A percentile compares a stretch with the other conserved stretches of the same genome.
phyloP scores from a whole-genome alignment of 2,113 vertebrate species.

The Ptilonorhynchus violaceus region DNA sequence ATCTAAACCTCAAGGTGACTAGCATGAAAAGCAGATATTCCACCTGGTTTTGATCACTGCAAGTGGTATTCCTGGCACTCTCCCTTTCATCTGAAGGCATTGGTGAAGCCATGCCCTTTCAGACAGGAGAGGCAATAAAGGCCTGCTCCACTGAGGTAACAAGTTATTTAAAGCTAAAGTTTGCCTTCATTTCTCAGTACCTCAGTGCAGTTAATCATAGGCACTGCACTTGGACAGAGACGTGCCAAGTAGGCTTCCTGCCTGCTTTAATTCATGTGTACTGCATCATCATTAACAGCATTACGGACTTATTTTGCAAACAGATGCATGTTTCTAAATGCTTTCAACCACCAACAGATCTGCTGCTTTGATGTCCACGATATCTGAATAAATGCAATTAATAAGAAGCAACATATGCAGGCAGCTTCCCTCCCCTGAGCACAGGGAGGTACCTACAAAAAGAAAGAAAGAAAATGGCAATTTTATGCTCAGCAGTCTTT shows the following conservation, averaged over 20 bases:
- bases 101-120: not conserved
- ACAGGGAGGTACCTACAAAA: not conserved
- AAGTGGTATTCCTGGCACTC: not conserved
- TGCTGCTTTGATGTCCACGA: not conserved
- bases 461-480: not conserved
- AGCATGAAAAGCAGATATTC: not conserved
- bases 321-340: not conserved
- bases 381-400: not conserved
- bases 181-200: not conserved
- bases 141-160: not conserved
- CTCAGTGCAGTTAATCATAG: not conserved
- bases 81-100: not conserved
- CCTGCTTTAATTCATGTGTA: rapidly evolving
- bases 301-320: not conserved
- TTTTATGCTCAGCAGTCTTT: not conserved
- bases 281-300: not conserved
- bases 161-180: not conserved
- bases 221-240: not conserved
- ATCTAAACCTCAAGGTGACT: not conserved
- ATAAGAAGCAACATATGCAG: not conserved
- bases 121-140: not conserved
- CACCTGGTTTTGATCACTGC: not conserved
- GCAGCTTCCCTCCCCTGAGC: not conserved
- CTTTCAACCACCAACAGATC: not conserved
- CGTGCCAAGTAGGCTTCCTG: not conserved